Conservation (phyloP, 2,888 invertebrate species). For the Lasioglossum figueresi region DNA sequence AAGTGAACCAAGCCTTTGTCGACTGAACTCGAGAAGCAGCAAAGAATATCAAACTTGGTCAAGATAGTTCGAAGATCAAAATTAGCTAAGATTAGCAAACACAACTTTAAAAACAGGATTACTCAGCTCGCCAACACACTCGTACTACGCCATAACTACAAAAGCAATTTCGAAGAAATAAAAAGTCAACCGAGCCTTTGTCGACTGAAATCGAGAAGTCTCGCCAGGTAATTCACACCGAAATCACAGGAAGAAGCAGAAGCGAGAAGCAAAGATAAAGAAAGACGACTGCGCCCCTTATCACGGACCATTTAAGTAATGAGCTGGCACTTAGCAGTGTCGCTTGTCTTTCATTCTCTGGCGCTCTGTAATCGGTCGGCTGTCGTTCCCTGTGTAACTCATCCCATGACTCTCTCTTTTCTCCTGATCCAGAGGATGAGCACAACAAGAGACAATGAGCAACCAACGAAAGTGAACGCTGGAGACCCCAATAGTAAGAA, state of each 20-base stretch:
- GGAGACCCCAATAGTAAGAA: neutral
- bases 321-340: constrained; percentile 61
- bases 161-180: neutral
- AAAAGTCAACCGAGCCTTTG: neutral
- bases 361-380: constrained; percentile 24
- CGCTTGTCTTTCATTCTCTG: constrained; percentile 50
- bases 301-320: constrained; percentile 63
- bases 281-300: constrained; percentile 38
- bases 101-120: too few species aligned
- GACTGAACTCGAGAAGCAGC: too few species aligned
- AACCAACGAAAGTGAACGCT: constrained; percentile 10
- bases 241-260: neutral
- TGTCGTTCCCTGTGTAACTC: constrained; percentile 9
- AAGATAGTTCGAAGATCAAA: too few species aligned
- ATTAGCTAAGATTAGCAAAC: too few species aligned
- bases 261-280: neutral
- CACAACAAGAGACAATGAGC: constrained; percentile 50
- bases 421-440: constrained; percentile 9
- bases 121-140: too few species aligned
- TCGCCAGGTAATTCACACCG: neutral
- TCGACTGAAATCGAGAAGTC: neutral
- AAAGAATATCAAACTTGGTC: too few species aligned
- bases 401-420: constrained; percentile 12
- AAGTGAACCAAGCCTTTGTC: too few species aligned
- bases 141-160: too few species aligned